Evolutionary conservation across 2,888 invertebrate genomes (phyloP), one percentile per base, ranked within the genome.

Genomic region (Halocaridina rubra): DNA sequence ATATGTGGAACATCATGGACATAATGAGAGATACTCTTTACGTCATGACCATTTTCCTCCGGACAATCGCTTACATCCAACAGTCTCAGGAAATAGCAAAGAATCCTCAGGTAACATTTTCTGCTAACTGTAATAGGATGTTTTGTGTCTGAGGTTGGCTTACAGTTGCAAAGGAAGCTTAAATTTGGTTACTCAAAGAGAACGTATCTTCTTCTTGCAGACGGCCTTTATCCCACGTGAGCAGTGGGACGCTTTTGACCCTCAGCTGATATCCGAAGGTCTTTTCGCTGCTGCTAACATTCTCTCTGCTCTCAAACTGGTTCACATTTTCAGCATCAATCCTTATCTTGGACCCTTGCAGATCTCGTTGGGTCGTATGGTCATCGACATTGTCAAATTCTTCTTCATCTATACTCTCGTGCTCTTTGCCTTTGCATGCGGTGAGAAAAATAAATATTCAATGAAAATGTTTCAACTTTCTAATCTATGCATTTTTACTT

Each of bases 321-420:
- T 98, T 27, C 97, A 97, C 90, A 92, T 97, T 89, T 97, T 97
- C 92, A 97, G 97, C 80, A 96, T 97, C 89, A 97, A 97, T 92
- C 97, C 97, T 2, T 96, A 97, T 91, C 91, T 98, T 89, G 97
- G 97, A 3, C 97, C 97, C 3, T 92, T 97, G 89, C 97, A 97
- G 92, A 88, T 88, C 77, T 88, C 88, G 10, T 80, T 88, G 33
- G 88, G 92, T 5, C 80, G 89, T 67, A 89, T 89, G 89, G 88
- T 88, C 64, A 90, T 91, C 88, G 97, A 97, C 90, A 97, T 97
- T 89, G 94, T 97, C 88, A 97, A 97, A 91, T 97, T 97, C 92
- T 96, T 96, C 92, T 95, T 96, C 91, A 96, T 98, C 90, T 97
- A 96, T 91, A 93, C 94, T 13, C 92, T 96, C 89, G 96, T 96